A percentile compares a stretch with the other conserved stretches of the same genome.
These are phyloP conservation scores for Ethmia dodecea DNA, from an alignment of 2,888 invertebrate species.

Conservation along the genomic window DNA sequence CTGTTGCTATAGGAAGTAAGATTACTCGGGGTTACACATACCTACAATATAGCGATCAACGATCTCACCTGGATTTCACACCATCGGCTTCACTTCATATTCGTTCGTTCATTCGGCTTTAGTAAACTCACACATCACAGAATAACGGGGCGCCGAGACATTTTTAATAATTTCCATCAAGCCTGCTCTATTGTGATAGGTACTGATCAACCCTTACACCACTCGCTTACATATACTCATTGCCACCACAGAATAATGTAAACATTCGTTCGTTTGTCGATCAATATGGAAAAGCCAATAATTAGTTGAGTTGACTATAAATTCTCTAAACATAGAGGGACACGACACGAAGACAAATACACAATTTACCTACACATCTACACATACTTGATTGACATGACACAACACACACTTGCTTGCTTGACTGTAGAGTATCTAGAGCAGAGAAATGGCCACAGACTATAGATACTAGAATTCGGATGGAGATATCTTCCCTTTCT, in stretches of 20 bases:
- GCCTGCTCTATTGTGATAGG: conserved; percentile 25
- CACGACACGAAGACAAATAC: conserved; percentile 45
- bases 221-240: conserved; percentile 22
- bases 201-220: conserved; percentile 34
- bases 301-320: conserved; percentile 20
- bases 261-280: conserved; percentile 16
- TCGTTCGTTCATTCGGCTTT: conserved; percentile 21
- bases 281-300: conserved; percentile 18
- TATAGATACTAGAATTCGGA: too few relatives aligned
- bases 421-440: too few relatives aligned
- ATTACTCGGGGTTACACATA: background rate
- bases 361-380: too few relatives aligned
- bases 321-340: conserved; percentile 24
- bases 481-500: too few relatives aligned
- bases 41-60: conserved; percentile 9
- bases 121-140: conserved; percentile 28
- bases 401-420: too few relatives aligned
- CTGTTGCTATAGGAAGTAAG: too few relatives aligned
- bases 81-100: conserved; percentile 31
- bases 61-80: conserved; percentile 20
- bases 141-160: conserved; percentile 25
- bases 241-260: conserved; percentile 14
- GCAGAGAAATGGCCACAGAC: too few relatives aligned
- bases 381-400: too few relatives aligned
- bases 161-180: conserved; percentile 25